phyloP scores from a whole-genome alignment of 2,888 invertebrate species.

The Drosophila acutilabella region DNA sequence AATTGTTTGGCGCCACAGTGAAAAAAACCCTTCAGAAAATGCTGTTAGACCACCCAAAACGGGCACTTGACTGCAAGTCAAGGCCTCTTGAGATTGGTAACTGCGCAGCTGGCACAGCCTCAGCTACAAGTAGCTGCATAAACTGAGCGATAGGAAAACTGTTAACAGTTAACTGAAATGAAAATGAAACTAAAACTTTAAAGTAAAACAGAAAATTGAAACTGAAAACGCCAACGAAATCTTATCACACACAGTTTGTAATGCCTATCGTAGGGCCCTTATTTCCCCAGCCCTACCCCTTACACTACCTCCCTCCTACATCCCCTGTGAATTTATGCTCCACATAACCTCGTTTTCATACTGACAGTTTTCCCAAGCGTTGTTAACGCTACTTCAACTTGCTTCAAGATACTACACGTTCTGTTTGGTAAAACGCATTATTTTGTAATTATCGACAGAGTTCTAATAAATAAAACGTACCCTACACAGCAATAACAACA shows the following conservation, averaged over 20 bases:
- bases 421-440: slow-evolving; percentile 74
- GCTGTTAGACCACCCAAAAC: slow-evolving; percentile 41
- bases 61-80: slow-evolving; percentile 46
- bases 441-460: slow-evolving; percentile 83
- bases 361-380: slow-evolving; percentile 69
- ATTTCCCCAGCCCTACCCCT: not conserved
- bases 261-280: slow-evolving; percentile 36
- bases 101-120: slow-evolving; percentile 41
- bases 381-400: slow-evolving; percentile 50
- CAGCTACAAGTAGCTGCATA: slow-evolving; percentile 57
- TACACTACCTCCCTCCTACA: not conserved
- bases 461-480: slow-evolving; percentile 80
- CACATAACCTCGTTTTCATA: slow-evolving; percentile 71
- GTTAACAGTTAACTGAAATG: slow-evolving; percentile 3
- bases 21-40: slow-evolving; percentile 30
- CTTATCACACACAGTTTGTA: slow-evolving; percentile 63
- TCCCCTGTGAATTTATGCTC: slow-evolving; percentile 65
- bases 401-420: slow-evolving; percentile 32
- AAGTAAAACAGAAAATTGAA: slow-evolving; percentile 21
- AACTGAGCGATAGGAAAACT: slow-evolving; percentile 28
- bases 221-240: slow-evolving; percentile 58
- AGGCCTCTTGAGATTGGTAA: slow-evolving; percentile 62
- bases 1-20: slow-evolving; percentile 41
- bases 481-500: slow-evolving; percentile 33
- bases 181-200: slow-evolving; percentile 23